Percentiles rank a stretch among this genome's conserved stretches.
phyloP scores from a whole-genome alignment of 2,797 vertebrate species.

The Siniperca scherzeri region DNA sequence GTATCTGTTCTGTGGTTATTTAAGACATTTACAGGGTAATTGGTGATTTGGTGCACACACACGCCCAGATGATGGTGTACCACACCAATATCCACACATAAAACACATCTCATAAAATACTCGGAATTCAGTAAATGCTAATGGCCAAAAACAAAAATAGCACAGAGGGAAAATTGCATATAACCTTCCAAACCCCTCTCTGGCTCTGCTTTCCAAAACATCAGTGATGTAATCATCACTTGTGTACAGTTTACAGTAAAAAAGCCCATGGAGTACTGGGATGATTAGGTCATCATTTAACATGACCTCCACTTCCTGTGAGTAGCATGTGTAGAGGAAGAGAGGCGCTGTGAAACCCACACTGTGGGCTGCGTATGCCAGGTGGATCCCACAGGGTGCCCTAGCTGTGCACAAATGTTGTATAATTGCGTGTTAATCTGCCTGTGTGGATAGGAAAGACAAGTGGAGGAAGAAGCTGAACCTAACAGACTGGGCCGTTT shows the following conservation, averaged over 20 bases:
- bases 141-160: slow-evolving; percentile 28
- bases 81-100: neutral
- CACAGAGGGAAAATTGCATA: slow-evolving; percentile 47
- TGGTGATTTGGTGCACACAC: neutral
- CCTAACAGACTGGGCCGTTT: slow-evolving; percentile 42
- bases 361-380: slow-evolving; percentile 56
- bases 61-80: neutral
- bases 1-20: slow-evolving; percentile 1
- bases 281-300: slow-evolving; percentile 72
- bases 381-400: slow-evolving; percentile 70
- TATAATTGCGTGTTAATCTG: slow-evolving; percentile 80
- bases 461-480: slow-evolving; percentile 38
- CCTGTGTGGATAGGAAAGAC: slow-evolving; percentile 49
- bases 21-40: slow-evolving; percentile 6
- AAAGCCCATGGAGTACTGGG: neutral
- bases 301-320: slow-evolving; percentile 65
- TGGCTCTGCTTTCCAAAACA: slow-evolving; percentile 30
- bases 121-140: slow-evolving; percentile 6
- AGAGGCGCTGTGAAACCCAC: slow-evolving; percentile 66
- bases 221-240: slow-evolving; percentile 33
- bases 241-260: slow-evolving; percentile 40
- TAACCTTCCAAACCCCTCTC: slow-evolving; percentile 20
- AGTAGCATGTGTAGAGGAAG: slow-evolving; percentile 77
- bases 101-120: slow-evolving; percentile 8
- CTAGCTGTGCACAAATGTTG: slow-evolving; percentile 81